Evolutionary conservation across 2,888 invertebrate species (phyloP).

Genomic region (Dendrolimus pini): DNA sequence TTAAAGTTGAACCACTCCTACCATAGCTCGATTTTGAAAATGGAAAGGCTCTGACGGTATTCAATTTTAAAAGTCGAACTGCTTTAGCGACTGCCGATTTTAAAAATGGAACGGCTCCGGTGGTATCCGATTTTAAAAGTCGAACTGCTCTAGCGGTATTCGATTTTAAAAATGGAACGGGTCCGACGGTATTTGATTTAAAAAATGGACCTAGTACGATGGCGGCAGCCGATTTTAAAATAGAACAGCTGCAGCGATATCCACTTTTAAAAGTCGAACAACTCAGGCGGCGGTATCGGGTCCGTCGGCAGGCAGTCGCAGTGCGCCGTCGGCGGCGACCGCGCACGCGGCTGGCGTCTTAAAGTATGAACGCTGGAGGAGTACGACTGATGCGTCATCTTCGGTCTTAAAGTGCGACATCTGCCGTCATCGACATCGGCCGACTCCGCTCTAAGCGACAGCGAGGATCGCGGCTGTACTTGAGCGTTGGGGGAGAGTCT

Average conservation of each 20-base stretch:
- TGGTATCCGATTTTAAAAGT: neutral
- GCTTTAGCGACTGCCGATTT: neutral
- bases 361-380: constrained; percentile 44
- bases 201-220: neutral
- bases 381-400: constrained; percentile 28
- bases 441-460: constrained; percentile 45
- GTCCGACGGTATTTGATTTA: neutral
- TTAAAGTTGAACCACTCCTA: too few species aligned
- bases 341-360: constrained; percentile 28
- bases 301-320: constrained; percentile 51
- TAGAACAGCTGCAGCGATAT: neutral
- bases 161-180: neutral
- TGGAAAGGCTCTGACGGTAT: neutral
- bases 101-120: neutral
- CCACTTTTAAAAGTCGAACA: constrained; percentile 51
- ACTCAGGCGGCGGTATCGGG: constrained; percentile 63
- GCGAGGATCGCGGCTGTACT: constrained; percentile 42
- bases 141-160: neutral
- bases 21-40: too few species aligned
- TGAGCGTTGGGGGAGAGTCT: constrained; percentile 1
- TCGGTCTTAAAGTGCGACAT: constrained; percentile 22
- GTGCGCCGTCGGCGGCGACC: constrained; percentile 21
- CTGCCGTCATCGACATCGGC: constrained; percentile 17
- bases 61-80: neutral
- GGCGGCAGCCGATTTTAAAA: constrained; percentile 4